Percentiles rank a stretch among this genome's conserved stretches.
These are phyloP conservation scores for Enoplosus armatus DNA, from an alignment of 2,797 vertebrate genomes.

Conservation along the genomic window DNA sequence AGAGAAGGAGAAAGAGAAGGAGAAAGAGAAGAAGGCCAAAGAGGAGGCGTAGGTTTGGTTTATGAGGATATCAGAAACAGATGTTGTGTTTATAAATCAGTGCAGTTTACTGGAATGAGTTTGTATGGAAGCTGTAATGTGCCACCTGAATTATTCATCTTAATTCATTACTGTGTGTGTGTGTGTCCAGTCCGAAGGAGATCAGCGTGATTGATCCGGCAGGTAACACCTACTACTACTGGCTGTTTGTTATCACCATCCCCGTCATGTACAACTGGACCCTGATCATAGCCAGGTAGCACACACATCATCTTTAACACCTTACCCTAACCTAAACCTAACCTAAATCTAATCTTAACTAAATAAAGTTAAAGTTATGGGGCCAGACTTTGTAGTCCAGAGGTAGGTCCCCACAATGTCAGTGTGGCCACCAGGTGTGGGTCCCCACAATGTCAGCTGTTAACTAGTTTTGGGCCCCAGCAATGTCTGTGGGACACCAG, in stretches of 20 bases:
- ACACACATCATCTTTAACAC: not conserved
- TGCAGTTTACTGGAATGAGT: not conserved
- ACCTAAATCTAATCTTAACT: not conserved
- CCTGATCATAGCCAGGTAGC: conserved; percentile 94
- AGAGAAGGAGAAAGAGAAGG: conserved; percentile 57
- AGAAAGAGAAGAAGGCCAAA: conserved; percentile 65
- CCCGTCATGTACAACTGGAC: conserved; percentile 99
- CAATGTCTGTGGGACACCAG: not conserved
- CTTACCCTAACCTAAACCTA: no score
- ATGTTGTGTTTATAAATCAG: not conserved
- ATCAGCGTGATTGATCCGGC: conserved; percentile 90
- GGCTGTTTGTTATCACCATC: conserved; percentile 92
- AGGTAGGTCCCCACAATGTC: not conserved
- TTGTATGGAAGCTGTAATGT: no score
- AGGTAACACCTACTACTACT: conserved; percentile 93
- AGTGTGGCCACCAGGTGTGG: no score
- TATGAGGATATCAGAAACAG: not conserved
- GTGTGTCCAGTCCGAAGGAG: conserved; percentile 86
- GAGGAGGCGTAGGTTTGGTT: conserved; percentile 68
- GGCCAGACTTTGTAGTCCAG: not conserved
- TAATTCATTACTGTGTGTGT: not conserved
- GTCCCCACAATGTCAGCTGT: not conserved
- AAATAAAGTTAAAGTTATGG: not conserved
- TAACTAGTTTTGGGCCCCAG: not conserved
- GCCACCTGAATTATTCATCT: no score